phyloP scores from a whole-genome alignment of 2,888 invertebrate species.

The Euphydryas editha region DNA sequence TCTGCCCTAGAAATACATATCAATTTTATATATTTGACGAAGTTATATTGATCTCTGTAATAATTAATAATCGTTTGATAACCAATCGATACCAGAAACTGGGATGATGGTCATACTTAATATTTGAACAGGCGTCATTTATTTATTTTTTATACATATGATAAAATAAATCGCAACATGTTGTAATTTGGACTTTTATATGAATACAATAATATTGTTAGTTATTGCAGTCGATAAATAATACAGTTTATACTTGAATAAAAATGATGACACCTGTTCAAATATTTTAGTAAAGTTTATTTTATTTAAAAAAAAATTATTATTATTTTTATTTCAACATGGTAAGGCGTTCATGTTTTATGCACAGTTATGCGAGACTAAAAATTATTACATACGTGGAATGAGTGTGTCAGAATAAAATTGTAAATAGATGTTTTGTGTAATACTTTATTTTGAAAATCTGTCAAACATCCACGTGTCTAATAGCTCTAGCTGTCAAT shows the following conservation, averaged over 20 bases:
- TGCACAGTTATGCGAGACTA: constrained; percentile 74
- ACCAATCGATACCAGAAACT: constrained; percentile 21
- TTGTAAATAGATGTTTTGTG: constrained; percentile 81
- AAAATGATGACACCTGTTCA: constrained; percentile 28
- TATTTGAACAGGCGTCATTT: constrained; percentile 37
- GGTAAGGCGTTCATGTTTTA: constrained; percentile 29
- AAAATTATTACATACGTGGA: constrained; percentile 73
- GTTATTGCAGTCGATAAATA: constrained; percentile 21
- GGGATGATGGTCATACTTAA: constrained; percentile 60
- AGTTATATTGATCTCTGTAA: constrained; percentile 66
- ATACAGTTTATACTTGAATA: constrained; percentile 19
- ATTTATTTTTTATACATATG: constrained; percentile 27
- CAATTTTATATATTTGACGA: constrained; percentile 65
- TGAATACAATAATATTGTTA: constrained; percentile 29
- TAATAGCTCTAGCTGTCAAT: constrained; percentile 80
- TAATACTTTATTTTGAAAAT: constrained; percentile 74
- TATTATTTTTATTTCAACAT: constrained; percentile 21
- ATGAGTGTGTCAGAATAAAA: constrained; percentile 68
- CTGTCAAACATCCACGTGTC: constrained; percentile 77
- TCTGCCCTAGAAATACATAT: constrained; percentile 68
- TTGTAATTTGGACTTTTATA: constrained; percentile 35
- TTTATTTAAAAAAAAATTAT: constrained; percentile 7
- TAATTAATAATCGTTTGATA: constrained; percentile 40
- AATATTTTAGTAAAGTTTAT: constrained; percentile 20
- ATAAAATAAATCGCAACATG: constrained; percentile 19